Conservation (phyloP, 2,797 vertebrate species). For the Diglossa cyanea region DNA sequence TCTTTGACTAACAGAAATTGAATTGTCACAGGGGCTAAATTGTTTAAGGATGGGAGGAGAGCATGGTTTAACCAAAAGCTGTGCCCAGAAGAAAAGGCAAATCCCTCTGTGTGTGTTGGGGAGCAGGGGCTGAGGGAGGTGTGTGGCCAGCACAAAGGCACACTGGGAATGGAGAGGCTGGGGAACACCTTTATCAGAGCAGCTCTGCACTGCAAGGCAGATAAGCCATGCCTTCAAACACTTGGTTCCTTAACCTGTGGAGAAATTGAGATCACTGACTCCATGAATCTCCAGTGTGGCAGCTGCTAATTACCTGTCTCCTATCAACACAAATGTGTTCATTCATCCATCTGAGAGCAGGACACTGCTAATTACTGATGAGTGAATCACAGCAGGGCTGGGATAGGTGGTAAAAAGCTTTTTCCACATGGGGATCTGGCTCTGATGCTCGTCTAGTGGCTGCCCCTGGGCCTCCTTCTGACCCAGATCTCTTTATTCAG, state of each 20-base stretch:
- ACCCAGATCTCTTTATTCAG: neutral
- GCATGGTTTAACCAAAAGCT: neutral
- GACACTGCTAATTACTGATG: neutral
- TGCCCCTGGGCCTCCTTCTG: neutral
- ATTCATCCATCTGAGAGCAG: neutral
- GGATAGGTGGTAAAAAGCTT: neutral
- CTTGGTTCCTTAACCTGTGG: neutral
- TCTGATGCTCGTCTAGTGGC: rapidly evolving
- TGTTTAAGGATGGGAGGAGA: neutral
- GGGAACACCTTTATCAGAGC: neutral
- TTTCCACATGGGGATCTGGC: neutral
- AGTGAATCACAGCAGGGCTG: neutral
- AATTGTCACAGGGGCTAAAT: neutral
- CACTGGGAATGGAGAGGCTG: neutral
- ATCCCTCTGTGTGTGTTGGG: neutral
- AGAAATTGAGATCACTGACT: neutral
- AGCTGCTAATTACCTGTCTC: neutral
- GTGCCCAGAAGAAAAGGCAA: neutral
- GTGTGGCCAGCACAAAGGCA: neutral
- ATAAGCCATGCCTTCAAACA: neutral
- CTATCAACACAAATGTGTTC: neutral
- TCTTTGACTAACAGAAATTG: neutral
- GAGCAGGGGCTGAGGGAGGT: neutral
- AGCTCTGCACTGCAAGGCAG: neutral
- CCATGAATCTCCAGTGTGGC: rapidly evolving